phyloP scores from a whole-genome alignment of 2,113 vertebrate species.

The Orthonyx spaldingii region DNA sequence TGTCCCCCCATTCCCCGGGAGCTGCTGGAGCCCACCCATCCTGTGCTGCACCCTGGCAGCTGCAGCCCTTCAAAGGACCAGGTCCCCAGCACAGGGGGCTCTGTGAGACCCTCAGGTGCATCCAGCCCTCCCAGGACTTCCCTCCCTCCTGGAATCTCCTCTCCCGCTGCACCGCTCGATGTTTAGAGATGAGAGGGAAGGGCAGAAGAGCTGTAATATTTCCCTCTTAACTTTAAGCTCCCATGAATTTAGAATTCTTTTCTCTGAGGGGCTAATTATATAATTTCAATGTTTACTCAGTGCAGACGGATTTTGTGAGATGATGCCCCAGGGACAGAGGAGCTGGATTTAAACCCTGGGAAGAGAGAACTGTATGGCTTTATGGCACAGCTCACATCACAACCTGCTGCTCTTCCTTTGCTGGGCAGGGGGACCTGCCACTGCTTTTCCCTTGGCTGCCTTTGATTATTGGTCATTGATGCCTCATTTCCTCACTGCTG shows the following conservation, averaged over 20 bases:
- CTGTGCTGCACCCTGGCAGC: neutral
- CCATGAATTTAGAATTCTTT: slow-evolving; percentile 33
- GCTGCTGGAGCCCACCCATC: neutral
- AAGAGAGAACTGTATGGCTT: slow-evolving; percentile 21
- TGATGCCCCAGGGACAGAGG: slow-evolving; percentile 5
- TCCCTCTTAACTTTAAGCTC: slow-evolving; percentile 41
- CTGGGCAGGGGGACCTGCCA: neutral
- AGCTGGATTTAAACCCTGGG: slow-evolving; percentile 16
- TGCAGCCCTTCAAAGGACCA: fast-evolving
- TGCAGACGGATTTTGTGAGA: slow-evolving; percentile 33
- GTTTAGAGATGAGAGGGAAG: neutral
- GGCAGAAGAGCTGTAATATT: neutral
- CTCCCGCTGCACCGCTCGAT: fast-evolving
- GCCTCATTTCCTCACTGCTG: neutral
- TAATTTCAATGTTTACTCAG: slow-evolving; percentile 62
- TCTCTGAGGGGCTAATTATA: slow-evolving; percentile 55
- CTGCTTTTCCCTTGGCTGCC: neutral
- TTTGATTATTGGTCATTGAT: neutral
- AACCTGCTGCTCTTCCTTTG: neutral
- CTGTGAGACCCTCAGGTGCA: fast-evolving
- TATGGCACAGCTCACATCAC: neutral
- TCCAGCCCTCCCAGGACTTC: neutral
- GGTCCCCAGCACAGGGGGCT: neutral
- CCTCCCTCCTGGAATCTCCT: neutral
- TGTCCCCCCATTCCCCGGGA: fast-evolving